Conservation (phyloP, 2,888 invertebrate species). For the Laothoe populi region DNA sequence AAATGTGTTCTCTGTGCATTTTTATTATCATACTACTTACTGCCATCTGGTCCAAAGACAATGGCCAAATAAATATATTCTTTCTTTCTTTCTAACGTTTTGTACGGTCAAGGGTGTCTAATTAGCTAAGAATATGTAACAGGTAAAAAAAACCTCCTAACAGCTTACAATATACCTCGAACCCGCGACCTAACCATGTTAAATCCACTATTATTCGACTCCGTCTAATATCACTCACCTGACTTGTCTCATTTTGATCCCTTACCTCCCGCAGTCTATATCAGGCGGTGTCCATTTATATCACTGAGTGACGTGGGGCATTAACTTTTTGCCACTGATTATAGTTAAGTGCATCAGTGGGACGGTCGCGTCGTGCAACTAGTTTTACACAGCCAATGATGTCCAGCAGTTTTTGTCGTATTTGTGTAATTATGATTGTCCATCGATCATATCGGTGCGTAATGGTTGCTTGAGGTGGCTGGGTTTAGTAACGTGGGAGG, state of each 20-base stretch:
- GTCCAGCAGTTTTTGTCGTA: conserved; percentile 7
- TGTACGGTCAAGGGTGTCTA: no score
- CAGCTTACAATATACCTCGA: no score
- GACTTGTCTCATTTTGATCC: neutral
- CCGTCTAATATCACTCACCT: neutral
- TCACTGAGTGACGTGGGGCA: neutral
- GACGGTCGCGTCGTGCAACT: neutral
- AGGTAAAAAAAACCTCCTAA: no score
- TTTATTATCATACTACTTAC: no score
- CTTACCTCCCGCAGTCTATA: neutral
- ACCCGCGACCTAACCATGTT: no score
- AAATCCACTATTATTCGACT: neutral
- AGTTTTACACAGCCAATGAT: conserved; percentile 7
- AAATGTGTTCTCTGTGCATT: no score
- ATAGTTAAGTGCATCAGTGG: conserved; percentile 12
- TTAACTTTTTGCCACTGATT: conserved; percentile 7
- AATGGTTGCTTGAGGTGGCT: conserved; percentile 12
- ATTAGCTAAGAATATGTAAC: no score
- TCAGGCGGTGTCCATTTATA: neutral
- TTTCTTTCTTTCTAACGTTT: no score
- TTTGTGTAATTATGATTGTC: conserved; percentile 12
- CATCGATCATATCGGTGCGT: conserved; percentile 6
- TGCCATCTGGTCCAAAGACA: no score
- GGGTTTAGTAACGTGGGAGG: conserved; percentile 4
- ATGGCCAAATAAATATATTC: no score